These are phyloP conservation scores for Cladopsammia gracilis DNA, from an alignment of 64 coral and sea anemone genomes.

Conservation along the genomic window DNA sequence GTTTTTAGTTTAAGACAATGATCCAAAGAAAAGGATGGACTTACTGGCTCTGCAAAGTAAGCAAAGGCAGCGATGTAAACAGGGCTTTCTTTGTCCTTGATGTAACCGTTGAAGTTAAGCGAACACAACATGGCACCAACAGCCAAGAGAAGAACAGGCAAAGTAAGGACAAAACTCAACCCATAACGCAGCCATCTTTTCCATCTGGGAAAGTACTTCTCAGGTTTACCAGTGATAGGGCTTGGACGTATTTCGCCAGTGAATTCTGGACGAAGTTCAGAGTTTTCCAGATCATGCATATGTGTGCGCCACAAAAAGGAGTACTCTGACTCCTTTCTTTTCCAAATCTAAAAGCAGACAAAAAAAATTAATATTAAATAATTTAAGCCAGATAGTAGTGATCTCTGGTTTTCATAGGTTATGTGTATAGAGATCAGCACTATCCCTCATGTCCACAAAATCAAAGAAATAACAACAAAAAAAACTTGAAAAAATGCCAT, in stretches of 20 bases:
- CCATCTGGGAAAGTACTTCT: constrained; percentile 97
- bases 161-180: constrained; percentile 87
- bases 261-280: constrained; percentile 94
- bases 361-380: not conserved
- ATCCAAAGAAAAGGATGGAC: not conserved
- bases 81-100: constrained; percentile 98
- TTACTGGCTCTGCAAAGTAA: constrained; percentile 95
- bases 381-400: not conserved
- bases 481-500: too few species aligned
- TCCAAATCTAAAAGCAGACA: constrained; percentile 72
- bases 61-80: constrained; percentile 88
- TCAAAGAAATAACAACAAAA: too few species aligned
- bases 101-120: constrained; percentile 98
- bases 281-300: constrained; percentile 69
- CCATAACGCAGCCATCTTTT: constrained; percentile 96
- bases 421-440: too few species aligned
- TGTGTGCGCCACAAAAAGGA: constrained; percentile 93
- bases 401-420: not conserved
- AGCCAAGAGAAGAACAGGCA: constrained; percentile 85
- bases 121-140: constrained; percentile 96
- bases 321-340: constrained; percentile 91
- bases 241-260: constrained; percentile 79
- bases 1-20: too few species aligned
- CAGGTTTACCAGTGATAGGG: constrained; percentile 91
- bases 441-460: too few species aligned